Evolutionary conservation across 64 coral and sea anemone genomes (phyloP).

Genomic region (Dendrophyllia cribrosa): DNA sequence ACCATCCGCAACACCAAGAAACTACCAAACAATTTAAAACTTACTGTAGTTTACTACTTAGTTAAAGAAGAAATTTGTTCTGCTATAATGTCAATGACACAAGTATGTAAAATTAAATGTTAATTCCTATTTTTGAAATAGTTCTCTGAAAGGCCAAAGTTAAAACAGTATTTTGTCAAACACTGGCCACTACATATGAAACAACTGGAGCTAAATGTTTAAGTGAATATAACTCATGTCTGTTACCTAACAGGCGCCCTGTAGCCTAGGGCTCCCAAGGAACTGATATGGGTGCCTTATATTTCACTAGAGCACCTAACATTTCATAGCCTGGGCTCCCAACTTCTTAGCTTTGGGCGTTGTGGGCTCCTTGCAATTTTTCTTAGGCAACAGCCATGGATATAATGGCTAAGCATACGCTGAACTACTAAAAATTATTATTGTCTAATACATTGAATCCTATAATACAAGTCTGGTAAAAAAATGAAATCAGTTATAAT

Average conservation of each 20-base stretch:
- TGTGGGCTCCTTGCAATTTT: no score
- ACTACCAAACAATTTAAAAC: no score
- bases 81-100: no score
- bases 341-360: no score
- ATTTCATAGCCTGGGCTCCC: neutral
- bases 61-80: neutral
- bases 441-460: neutral
- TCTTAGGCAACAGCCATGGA: neutral
- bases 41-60: neutral
- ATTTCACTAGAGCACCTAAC: no score
- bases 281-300: no score
- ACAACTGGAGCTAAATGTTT: no score
- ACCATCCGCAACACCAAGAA: no score
- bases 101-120: neutral
- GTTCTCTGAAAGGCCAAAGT: neutral
- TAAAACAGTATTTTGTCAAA: neutral
- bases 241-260: no score
- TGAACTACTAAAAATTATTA: neutral
- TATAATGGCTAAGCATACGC: neutral
- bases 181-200: no score
- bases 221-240: no score
- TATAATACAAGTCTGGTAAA: neutral
- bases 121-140: neutral
- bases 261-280: no score
- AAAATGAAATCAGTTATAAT: neutral